phyloP scores from a whole-genome alignment of 2,113 vertebrate species.

The Noctilio leporinus region DNA sequence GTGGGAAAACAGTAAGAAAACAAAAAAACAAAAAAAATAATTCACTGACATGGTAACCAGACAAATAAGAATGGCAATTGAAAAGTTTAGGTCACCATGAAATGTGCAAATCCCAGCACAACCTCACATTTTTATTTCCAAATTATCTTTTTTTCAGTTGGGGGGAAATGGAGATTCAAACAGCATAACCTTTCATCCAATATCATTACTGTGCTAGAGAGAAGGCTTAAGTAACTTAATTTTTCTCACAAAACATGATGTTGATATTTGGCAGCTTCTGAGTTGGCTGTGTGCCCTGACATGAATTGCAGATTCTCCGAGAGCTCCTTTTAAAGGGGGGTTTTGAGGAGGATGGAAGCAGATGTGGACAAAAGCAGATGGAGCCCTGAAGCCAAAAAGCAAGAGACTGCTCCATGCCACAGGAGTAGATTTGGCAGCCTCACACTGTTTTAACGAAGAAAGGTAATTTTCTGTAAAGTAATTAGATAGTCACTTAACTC shows the following conservation, averaged over 20 bases:
- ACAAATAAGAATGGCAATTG: conserved; percentile 31
- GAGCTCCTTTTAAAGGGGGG: conserved; percentile 39
- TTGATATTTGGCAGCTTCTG: conserved; percentile 65
- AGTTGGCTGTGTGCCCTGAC: conserved; percentile 60
- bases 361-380: conserved; percentile 53
- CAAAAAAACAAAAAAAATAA: not conserved
- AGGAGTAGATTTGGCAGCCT: conserved; percentile 41
- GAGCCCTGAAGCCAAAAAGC: conserved; percentile 60
- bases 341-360: conserved; percentile 59
- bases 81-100: conserved; percentile 54
- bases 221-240: conserved; percentile 66
- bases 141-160: conserved; percentile 56
- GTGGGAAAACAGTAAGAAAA: not conserved
- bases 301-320: conserved; percentile 60
- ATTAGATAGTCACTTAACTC: conserved; percentile 47
- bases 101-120: conserved; percentile 58
- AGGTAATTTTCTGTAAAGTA: conserved; percentile 63
- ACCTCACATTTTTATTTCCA: conserved; percentile 44
- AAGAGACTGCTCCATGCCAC: not conserved
- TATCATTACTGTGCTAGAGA: conserved; percentile 27
- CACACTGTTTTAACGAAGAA: conserved; percentile 51
- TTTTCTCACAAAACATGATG: conserved; percentile 68
- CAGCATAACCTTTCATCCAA: conserved; percentile 17
- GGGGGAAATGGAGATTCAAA: conserved; percentile 43
- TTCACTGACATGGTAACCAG: conserved; percentile 37